Evolutionary conservation across 1,140 invertebrate genomes (phyloP).

Genomic region (Pachypeltis micranthus): DNA sequence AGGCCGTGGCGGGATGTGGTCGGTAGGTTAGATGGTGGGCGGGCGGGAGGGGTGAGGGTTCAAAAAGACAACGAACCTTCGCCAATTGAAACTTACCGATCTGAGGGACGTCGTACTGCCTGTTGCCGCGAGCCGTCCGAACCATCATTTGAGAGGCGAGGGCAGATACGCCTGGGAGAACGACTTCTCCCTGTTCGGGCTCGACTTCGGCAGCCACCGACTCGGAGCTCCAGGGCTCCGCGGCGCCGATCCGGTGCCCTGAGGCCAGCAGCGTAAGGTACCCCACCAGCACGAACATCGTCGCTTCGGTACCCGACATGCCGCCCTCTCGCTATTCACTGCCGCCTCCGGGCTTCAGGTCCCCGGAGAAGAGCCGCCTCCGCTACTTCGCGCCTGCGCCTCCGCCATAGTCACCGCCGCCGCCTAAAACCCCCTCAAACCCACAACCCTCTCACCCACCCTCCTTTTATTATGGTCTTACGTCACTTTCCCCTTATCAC

Average conservation of each 20-base stretch:
- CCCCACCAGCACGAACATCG: conserved; percentile 10
- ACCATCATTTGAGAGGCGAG: conserved; percentile 43
- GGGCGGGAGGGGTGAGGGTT: not conserved
- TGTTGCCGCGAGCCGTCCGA: conserved; percentile 46
- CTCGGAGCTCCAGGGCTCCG: not conserved
- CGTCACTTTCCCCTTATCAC: conserved; percentile 1
- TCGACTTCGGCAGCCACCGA: not conserved
- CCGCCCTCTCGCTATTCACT: not conserved
- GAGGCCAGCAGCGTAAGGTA: not conserved
- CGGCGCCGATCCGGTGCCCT: not conserved
- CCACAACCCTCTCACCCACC: not conserved
- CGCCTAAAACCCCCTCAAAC: not conserved
- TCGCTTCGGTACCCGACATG: conserved; percentile 7
- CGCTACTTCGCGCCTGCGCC: not conserved
- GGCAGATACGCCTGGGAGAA: not conserved
- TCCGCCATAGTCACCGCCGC: not conserved
- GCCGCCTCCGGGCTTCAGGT: not conserved
- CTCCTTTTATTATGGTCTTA: too few relatives aligned
- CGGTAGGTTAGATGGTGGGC: not conserved
- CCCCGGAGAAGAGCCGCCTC: not conserved
- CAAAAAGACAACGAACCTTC: not conserved
- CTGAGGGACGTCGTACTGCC: conserved; percentile 56
- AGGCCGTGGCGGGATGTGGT: not conserved
- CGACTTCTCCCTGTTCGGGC: conserved; percentile 5
- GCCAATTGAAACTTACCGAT: conserved; percentile 55